These are phyloP conservation scores for Lepidocyrtoides sp. DNA, from an alignment of 2,888 invertebrate species.

Conservation along the genomic window DNA sequence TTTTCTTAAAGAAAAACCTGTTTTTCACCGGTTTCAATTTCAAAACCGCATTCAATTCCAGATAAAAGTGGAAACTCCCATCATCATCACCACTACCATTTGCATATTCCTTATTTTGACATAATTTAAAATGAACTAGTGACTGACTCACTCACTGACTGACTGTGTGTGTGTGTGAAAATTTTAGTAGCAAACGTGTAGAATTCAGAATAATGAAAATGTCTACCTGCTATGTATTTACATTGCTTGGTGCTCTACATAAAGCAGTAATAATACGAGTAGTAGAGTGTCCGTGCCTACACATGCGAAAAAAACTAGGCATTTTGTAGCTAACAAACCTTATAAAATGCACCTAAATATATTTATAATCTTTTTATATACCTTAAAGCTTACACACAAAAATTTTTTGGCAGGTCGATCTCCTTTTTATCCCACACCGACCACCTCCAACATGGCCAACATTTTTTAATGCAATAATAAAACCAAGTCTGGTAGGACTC, in stretches of 20 bases:
- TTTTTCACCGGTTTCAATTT: no score
- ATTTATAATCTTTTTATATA: background rate
- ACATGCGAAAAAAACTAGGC: background rate
- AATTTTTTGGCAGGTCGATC: background rate
- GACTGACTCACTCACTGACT: background rate
- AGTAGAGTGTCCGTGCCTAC: background rate
- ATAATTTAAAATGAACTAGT: background rate
- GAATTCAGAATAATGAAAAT: background rate
- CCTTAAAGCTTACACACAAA: background rate
- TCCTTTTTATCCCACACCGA: background rate
- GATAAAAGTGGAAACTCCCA: no score
- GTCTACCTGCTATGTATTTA: no score
- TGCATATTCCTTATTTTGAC: background rate
- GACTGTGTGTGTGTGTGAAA: no score
- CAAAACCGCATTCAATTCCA: no score
- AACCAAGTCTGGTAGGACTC: background rate
- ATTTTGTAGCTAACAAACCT: no score
- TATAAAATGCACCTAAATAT: no score
- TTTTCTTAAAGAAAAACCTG: no score
- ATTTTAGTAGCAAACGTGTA: background rate
- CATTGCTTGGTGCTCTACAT: no score
- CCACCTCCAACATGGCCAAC: background rate
- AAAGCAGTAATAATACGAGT: background rate
- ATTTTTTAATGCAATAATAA: background rate
- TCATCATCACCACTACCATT: background rate